Evolutionary conservation across 92 coral and sea anemone genomes (phyloP), one percentile per base, ranked within the genome.

Genomic region (Zoanthus solanderi): DNA sequence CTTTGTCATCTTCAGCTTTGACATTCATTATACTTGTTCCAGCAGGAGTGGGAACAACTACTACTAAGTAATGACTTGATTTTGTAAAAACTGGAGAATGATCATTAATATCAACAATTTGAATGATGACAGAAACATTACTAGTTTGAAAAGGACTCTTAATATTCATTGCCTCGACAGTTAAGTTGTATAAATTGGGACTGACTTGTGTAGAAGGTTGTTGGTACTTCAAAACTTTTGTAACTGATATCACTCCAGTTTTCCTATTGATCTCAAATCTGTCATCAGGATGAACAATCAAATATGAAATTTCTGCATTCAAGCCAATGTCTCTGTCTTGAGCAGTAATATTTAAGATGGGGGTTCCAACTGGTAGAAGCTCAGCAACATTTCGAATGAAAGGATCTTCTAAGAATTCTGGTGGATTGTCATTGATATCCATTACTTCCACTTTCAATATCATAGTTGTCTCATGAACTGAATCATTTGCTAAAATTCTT

Each of bases 371-470:
- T 7, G 94, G 92, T 9, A 87, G 84, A 66, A 90, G 71, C 63
- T 97, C 99, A 4, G 47, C 75, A 42, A 95, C 71, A 44, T 87
- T 46, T 57, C 84, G 87, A 34, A 52, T 76, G 53, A 90, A 87
- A 18, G 88, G 90, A 76, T 87, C 84, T 60, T 88, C 89, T 12
- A 72, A 61, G 92, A 97, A 95, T 45, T 75, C 83, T 44, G 99
- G 99, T 23, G 98, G 94, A 61, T 89, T 94, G 68, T 97, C 99
- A 77, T 97, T 96, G 7, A 95, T 93, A 87, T 97, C 99, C 61
- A 82, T 47, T 1, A 97, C 89, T 45, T 67, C 54, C 8, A 97
- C 93, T 47, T 85, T 90, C 83, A 95, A 75, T 78, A 73, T 56
- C 57, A 94, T 77, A 60, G 74, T 31, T 17, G 94, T 86, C 71